A percentile compares a stretch with the other conserved stretches of the same genome.
Conservation (phyloP, 2,888 invertebrate species). For the Cantharis flavilabris region DNA sequence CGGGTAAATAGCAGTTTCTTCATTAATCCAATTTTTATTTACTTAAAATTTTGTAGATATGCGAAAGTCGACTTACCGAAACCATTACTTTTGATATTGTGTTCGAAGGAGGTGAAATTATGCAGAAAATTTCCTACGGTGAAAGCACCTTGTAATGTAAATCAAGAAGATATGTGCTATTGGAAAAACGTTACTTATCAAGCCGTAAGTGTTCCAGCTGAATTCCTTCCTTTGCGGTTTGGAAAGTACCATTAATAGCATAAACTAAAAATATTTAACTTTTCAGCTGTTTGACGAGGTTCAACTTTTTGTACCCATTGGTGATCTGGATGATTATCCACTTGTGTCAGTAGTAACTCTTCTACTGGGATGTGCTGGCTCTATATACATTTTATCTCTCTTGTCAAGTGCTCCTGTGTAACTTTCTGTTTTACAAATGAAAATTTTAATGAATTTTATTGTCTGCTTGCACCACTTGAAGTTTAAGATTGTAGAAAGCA, state of each 20-base stretch:
- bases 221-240: no score
- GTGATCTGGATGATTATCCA: constrained; percentile 55
- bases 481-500: no score
- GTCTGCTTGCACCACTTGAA: no score
- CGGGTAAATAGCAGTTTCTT: constrained; percentile 43
- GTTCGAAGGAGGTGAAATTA: constrained; percentile 40
- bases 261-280: constrained; percentile 20
- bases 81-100: constrained; percentile 49
- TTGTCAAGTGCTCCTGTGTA: constrained; percentile 38
- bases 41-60: constrained; percentile 12
- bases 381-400: constrained; percentile 55
- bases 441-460: no score
- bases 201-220: constrained; percentile 46
- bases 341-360: constrained; percentile 53
- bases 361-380: constrained; percentile 55
- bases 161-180: constrained; percentile 41
- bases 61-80: constrained; percentile 45
- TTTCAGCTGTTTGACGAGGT: constrained; percentile 52
- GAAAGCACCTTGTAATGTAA: constrained; percentile 50
- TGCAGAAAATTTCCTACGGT: constrained; percentile 48
- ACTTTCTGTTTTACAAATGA: background rate
- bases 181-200: constrained; percentile 57
- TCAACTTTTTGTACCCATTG: constrained; percentile 54
- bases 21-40: background rate
- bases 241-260: no score